Conservation (phyloP, 2,888 invertebrate species). For the Kryphioiulus occultus region DNA sequence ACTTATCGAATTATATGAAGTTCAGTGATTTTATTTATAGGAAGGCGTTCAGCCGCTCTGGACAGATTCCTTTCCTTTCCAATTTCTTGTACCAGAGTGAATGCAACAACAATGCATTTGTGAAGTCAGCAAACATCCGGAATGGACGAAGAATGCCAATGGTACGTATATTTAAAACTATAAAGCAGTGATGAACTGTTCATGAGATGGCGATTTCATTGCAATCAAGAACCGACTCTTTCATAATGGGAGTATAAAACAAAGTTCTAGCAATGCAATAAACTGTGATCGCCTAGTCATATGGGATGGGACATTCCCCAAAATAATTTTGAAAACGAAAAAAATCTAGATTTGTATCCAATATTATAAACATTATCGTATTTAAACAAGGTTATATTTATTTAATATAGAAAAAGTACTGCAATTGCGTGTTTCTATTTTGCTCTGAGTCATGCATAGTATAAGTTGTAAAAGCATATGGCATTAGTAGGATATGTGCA, state of each 20-base stretch:
- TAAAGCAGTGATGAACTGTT: conserved; percentile 5
- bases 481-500: no score
- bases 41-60: conserved; percentile 15
- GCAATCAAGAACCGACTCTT: not conserved
- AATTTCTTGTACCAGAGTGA: not conserved
- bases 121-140: not conserved
- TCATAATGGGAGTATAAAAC: not conserved
- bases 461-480: no score
- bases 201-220: not conserved
- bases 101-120: conserved; percentile 3
- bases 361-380: no score
- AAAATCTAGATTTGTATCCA: no score
- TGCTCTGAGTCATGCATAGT: no score
- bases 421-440: no score
- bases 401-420: no score
- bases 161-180: not conserved
- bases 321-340: no score
- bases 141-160: not conserved
- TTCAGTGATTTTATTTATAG: conserved; percentile 46
- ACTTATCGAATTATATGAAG: conserved; percentile 43
- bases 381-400: no score
- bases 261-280: no score
- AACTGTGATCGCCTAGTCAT: no score
- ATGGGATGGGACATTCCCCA: no score
- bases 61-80: conserved; percentile 33